phyloP scores from a whole-genome alignment of 64 coral and sea anemone genomes.

The Stichodactyla helianthus region DNA sequence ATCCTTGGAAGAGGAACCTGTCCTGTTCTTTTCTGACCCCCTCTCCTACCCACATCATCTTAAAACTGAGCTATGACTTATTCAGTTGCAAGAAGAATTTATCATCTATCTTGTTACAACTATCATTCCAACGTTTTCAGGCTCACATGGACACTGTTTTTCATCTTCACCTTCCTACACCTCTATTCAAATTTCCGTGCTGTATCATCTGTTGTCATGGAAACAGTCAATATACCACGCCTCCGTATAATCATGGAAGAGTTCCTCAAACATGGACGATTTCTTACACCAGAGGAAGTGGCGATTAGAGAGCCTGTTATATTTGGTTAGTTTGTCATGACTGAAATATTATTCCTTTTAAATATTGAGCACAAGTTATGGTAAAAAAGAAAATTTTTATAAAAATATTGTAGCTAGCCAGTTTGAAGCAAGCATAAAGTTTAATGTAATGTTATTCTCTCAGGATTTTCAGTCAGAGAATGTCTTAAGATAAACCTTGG shows the following conservation, averaged over 20 bases:
- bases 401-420: too few species aligned
- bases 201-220: conserved; percentile 90
- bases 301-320: conserved; percentile 73
- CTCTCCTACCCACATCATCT: too few species aligned
- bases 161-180: conserved; percentile 85
- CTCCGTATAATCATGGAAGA: conserved; percentile 74
- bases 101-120: neutral
- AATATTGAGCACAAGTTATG: too few species aligned
- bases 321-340: conserved; percentile 53
- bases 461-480: conserved; percentile 48
- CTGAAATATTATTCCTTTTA: too few species aligned
- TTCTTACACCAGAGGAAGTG: conserved; percentile 77
- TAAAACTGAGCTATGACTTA: too few species aligned
- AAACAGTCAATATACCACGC: conserved; percentile 75
- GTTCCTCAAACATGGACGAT: conserved; percentile 43
- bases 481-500: conserved; percentile 74
- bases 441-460: neutral
- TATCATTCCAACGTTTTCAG: conserved; percentile 23
- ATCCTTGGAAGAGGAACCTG: too few species aligned
- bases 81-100: too few species aligned
- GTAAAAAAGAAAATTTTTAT: too few species aligned
- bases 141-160: conserved; percentile 90
- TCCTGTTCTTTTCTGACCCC: too few species aligned
- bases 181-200: conserved; percentile 94
- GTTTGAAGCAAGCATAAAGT: neutral